Base-by-base conservation (phyloP, 2,888 invertebrate genomes). In the Heliconius erato region DNA sequence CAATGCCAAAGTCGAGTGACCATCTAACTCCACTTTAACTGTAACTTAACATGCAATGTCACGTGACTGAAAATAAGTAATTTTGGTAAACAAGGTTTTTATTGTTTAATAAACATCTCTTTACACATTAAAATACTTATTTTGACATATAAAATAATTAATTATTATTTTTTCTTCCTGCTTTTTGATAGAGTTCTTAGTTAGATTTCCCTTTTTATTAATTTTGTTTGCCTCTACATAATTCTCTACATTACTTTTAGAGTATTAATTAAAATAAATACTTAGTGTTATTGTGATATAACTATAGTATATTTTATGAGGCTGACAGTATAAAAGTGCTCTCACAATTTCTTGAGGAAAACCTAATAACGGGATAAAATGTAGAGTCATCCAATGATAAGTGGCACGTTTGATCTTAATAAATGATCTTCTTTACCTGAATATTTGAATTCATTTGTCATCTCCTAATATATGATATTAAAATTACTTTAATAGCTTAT, bases 31-130 rank as follows among this genome's bases (percentile, higher is more conserved):
- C 40, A 6, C n/a, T 74, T 23, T 77, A 81, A 85, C 77, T 80
- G 74, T 32, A 23, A 40, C 65, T 54, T 67, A 77, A 69, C 85
- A 85, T 79, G 85, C 85, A 65, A 85, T 74, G 32, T 84, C 63
- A 80, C 85, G 85, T 85, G 84, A 78, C 65, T 78, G 7, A 44
- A 68, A 79, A 79, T 67, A 63, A 69, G 28, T 80, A 74, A 78
- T 80, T 82, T 69, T 76, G 49, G 71, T 80, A 79, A 80, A 83
- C 82, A 67, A 80, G 79, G 65, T 67, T 84, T 72, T 80, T 80
- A 65, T 76, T 76, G 63, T 63, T 63, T 14, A 26, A 4, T 79
- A 82, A 49, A 28, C 28, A 28, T 67, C 11, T 26, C 19, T 49
- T 67, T 12, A 26, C 44, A 40, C 11, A 40, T 40, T 11, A 11